phyloP scores from a whole-genome alignment of 2,113 vertebrate species.

The Triplophysa tibetana region DNA sequence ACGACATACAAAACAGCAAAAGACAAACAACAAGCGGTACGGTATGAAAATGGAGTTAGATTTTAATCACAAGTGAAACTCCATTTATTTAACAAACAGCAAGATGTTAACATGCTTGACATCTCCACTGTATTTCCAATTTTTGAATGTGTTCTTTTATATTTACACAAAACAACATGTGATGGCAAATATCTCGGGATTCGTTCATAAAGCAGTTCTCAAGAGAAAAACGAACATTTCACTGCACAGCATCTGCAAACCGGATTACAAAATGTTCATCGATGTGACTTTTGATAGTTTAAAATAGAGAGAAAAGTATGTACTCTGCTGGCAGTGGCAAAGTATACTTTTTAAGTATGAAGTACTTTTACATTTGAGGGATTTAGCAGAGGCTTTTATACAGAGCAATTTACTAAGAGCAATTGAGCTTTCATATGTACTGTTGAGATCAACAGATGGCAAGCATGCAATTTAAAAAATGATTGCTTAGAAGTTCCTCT shows the following conservation, averaged over 20 bases:
- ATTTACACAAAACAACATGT: constrained; percentile 20
- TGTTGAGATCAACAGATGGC: no score
- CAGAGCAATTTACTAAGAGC: not conserved
- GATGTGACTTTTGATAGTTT: not conserved
- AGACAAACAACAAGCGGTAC: not conserved
- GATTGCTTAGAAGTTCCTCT: not conserved
- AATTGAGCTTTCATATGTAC: not conserved
- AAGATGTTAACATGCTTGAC: constrained; percentile 13
- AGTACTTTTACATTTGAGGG: not conserved
- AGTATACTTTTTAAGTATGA: constrained; percentile 12
- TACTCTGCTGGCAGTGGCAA: not conserved
- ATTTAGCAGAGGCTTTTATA: not conserved
- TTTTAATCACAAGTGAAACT: constrained; percentile 17
- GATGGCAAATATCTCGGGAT: constrained; percentile 29
- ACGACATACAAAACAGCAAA: not conserved
- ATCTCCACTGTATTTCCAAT: constrained; percentile 22
- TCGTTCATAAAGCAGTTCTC: constrained; percentile 22
- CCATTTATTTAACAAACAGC: constrained; percentile 43
- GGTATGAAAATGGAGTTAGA: not conserved
- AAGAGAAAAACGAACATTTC: constrained; percentile 19
- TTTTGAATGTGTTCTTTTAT: constrained; percentile 25
- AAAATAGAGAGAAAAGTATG: not conserved
- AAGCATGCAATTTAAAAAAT: not conserved
- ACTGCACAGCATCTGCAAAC: not conserved
- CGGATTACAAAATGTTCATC: constrained; percentile 9